Evolutionary conservation across 2,113 vertebrate genomes (phyloP).

Genomic region (Gopherus flavomarginatus): DNA sequence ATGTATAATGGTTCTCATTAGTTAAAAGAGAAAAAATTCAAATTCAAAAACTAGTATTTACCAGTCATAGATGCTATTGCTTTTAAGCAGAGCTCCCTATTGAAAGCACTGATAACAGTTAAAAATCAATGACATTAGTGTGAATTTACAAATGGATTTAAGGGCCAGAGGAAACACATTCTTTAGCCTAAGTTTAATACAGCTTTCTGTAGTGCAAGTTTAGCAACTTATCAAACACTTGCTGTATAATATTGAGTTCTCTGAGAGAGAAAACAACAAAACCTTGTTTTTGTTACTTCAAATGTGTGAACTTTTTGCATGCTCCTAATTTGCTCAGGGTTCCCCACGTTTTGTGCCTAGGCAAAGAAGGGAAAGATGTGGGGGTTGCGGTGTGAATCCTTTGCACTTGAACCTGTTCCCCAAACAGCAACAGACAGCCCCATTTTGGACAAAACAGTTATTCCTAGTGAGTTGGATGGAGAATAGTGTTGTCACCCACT

Average conservation of each 20-base stretch:
- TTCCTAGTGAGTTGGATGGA: neutral
- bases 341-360: neutral
- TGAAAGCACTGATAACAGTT: neutral
- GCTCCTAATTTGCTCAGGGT: fast-evolving
- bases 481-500: neutral
- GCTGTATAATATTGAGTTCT: neutral
- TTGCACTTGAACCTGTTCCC: neutral
- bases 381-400: fast-evolving
- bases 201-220: neutral
- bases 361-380: neutral
- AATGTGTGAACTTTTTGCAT: neutral
- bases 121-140: neutral
- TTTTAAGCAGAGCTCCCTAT: neutral
- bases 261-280: neutral
- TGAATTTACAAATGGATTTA: slow-evolving; percentile 27
- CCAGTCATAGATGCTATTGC: neutral
- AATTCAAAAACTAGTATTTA: slow-evolving; percentile 13
- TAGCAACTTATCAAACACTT: neutral
- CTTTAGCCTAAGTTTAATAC: neutral
- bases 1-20: neutral
- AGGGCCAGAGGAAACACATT: neutral
- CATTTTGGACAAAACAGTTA: neutral
- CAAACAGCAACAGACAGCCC: neutral
- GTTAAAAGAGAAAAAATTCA: neutral
- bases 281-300: neutral